phyloP scores from a whole-genome alignment of 2,888 invertebrate species.

The Chrysolina oricalcia region DNA sequence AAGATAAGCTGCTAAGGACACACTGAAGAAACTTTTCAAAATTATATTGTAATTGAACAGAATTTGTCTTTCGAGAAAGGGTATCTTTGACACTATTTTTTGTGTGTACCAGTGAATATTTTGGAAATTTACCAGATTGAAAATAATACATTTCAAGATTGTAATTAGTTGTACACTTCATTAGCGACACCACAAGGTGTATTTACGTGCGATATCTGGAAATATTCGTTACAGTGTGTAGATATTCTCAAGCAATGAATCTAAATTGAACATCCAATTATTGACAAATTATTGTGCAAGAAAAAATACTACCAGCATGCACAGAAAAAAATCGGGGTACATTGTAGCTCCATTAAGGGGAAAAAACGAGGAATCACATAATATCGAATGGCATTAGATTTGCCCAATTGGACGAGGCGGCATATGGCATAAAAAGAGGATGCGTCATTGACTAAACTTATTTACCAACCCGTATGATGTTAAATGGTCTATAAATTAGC shows the following conservation, averaged over 20 bases:
- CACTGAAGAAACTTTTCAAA: too few relatives aligned
- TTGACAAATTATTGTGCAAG: neutral
- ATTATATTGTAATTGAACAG: too few relatives aligned
- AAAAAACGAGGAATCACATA: slow-evolving; percentile 42
- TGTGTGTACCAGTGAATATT: too few relatives aligned
- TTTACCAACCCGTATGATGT: slow-evolving; percentile 47
- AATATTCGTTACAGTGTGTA: neutral
- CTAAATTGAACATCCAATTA: slow-evolving; percentile 1
- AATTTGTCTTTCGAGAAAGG: too few relatives aligned
- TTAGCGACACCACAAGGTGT: too few relatives aligned
- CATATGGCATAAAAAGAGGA: slow-evolving; percentile 39
- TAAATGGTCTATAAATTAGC: slow-evolving; percentile 48
- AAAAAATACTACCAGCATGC: slow-evolving; percentile 46
- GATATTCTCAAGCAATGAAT: neutral
- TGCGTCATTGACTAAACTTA: slow-evolving; percentile 42
- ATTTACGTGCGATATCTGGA: neutral
- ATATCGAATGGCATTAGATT: slow-evolving; percentile 51
- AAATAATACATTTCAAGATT: too few relatives aligned
- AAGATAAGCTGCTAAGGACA: too few relatives aligned
- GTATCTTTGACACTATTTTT: too few relatives aligned
- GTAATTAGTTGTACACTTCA: too few relatives aligned
- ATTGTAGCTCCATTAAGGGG: slow-evolving; percentile 41
- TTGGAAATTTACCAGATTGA: too few relatives aligned
- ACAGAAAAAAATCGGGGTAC: slow-evolving; percentile 44
- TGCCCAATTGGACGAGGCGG: slow-evolving; percentile 41